phyloP scores from a whole-genome alignment of 1,140 invertebrate genomes.

The Oreohelix idahoensis region DNA sequence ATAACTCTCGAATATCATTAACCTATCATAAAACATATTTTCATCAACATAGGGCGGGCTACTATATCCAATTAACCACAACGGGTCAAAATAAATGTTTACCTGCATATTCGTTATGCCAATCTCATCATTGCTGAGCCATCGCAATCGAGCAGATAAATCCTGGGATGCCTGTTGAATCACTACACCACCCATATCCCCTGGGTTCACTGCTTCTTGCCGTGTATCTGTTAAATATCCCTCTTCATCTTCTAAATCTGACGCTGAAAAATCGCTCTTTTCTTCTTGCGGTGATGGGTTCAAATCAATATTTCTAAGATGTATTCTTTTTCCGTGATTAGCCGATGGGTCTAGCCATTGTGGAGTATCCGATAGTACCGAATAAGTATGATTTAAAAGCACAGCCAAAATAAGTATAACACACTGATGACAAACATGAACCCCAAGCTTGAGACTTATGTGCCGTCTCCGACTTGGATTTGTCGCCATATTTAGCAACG shows the following conservation, averaged over 20 bases:
- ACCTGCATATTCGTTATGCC: slow-evolving; percentile 77
- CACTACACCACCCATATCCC: slow-evolving; percentile 63
- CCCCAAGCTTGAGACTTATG: background rate
- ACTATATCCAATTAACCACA: too few species aligned
- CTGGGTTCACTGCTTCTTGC: slow-evolving; percentile 58
- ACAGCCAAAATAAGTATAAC: slow-evolving; percentile 37
- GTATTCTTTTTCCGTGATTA: slow-evolving; percentile 44
- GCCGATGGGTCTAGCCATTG: slow-evolving; percentile 42
- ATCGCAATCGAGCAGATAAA: slow-evolving; percentile 65
- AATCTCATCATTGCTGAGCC: slow-evolving; percentile 76
- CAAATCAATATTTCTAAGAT: slow-evolving; percentile 48
- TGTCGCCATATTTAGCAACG: slow-evolving; percentile 55
- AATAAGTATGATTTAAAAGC: slow-evolving; percentile 41
- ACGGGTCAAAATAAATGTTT: slow-evolving; percentile 44
- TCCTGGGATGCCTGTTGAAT: slow-evolving; percentile 67
- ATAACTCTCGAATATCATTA: too few species aligned
- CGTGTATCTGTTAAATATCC: slow-evolving; percentile 56
- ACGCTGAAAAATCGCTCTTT: slow-evolving; percentile 33
- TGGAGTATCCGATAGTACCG: slow-evolving; percentile 37
- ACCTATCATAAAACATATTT: too few species aligned
- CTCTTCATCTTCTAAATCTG: slow-evolving; percentile 44
- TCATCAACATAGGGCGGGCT: too few species aligned
- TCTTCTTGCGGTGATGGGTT: background rate
- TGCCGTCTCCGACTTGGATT: slow-evolving; percentile 26
- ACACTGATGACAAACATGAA: background rate